phyloP scores from a whole-genome alignment of 2,797 vertebrate genomes.

The Sebastes vulpes region DNA sequence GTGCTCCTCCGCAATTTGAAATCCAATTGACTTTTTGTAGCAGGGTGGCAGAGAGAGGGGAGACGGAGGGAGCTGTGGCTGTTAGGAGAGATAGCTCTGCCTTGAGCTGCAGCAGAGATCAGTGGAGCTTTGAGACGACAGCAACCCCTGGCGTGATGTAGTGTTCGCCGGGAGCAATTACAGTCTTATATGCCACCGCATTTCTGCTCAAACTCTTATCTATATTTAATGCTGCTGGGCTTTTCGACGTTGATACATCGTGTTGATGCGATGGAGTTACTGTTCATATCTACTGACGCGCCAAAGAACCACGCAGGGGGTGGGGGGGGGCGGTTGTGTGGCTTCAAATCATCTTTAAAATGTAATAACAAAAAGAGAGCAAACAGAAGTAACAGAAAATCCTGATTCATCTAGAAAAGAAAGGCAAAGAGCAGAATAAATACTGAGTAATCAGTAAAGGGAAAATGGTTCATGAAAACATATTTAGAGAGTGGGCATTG shows the following conservation, averaged over 20 bases:
- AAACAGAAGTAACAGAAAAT: not conserved
- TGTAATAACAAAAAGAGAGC: not conserved
- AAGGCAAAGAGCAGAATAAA: not conserved
- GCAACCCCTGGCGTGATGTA: slow-evolving; percentile 37
- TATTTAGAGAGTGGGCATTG: not conserved
- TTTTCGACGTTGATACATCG: not conserved
- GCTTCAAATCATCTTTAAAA: not conserved
- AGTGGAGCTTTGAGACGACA: slow-evolving; percentile 46
- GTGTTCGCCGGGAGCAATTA: slow-evolving; percentile 51
- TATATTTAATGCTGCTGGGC: slow-evolving; percentile 47
- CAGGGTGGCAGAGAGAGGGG: slow-evolving; percentile 9
- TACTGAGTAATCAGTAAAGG: not conserved
- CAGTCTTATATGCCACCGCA: slow-evolving; percentile 13
- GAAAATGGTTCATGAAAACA: not conserved
- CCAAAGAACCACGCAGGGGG: not conserved
- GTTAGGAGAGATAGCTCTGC: slow-evolving; percentile 28
- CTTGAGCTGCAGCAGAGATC: slow-evolving; percentile 39
- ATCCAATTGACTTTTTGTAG: slow-evolving; percentile 63
- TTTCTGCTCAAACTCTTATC: slow-evolving; percentile 51
- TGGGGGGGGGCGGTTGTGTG: not conserved
- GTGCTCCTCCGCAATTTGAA: slow-evolving; percentile 53
- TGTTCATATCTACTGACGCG: slow-evolving; percentile 11
- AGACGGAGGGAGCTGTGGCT: slow-evolving; percentile 1
- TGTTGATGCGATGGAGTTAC: not conserved
- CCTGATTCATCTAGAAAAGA: not conserved